phyloP scores from a whole-genome alignment of 1,140 invertebrate species.

The Trichogramma pretiosum region DNA sequence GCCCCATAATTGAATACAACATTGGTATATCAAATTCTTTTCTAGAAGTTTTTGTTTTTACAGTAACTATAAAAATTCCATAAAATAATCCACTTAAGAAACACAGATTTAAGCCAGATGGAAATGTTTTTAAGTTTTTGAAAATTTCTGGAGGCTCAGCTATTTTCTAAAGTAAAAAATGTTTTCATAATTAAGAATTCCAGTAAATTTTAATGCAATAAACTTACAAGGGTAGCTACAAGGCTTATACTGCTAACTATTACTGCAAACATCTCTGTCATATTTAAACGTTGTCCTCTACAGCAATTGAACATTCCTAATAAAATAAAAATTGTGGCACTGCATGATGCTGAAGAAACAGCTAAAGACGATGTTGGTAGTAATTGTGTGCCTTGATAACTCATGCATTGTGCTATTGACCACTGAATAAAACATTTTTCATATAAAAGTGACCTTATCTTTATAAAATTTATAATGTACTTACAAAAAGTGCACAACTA shows the following conservation, averaged over 20 bases:
- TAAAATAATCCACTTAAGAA: constrained; percentile 77
- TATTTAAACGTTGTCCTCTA: too few relatives aligned
- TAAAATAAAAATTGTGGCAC: too few relatives aligned
- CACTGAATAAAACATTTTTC: too few relatives aligned
- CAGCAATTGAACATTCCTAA: too few relatives aligned
- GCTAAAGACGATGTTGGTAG: too few relatives aligned
- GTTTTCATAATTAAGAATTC: constrained; percentile 5
- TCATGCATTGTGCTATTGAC: too few relatives aligned
- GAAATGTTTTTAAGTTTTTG: constrained; percentile 50
- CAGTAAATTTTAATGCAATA: constrained; percentile 3
- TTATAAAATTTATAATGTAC: constrained; percentile 19
- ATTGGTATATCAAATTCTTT: constrained; percentile 81
- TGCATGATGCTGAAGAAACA: too few relatives aligned
- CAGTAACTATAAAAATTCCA: constrained; percentile 73
- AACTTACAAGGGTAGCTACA: constrained; percentile 46
- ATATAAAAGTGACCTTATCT: background rate
- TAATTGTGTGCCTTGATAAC: too few relatives aligned
- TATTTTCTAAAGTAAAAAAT: constrained; percentile 44
- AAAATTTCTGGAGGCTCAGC: constrained; percentile 62
- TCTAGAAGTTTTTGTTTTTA: constrained; percentile 73
- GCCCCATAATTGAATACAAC: too few relatives aligned
- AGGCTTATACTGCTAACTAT: constrained; percentile 68
- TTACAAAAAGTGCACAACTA: constrained; percentile 71
- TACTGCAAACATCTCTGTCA: constrained; percentile 73
- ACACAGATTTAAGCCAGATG: constrained; percentile 65